Evolutionary conservation across 2,888 invertebrate genomes (phyloP).

Genomic region (Chloromyia formosa): DNA sequence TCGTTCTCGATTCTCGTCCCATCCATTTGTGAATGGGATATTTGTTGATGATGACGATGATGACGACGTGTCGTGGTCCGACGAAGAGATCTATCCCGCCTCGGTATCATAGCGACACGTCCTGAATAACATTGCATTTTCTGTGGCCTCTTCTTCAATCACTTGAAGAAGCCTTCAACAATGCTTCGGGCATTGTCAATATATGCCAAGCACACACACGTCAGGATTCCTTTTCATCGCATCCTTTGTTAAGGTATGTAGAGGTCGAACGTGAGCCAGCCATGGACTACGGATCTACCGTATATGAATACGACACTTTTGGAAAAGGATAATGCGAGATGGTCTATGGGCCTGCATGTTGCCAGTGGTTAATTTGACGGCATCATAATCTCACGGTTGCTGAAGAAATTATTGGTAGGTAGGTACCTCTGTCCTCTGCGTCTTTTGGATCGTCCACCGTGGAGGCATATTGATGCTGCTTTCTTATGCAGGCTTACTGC

Average conservation of each 20-base stretch:
- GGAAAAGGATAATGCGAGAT: conserved; percentile 12
- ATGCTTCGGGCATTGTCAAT: conserved; percentile 15
- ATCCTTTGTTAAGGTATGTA: conserved; percentile 21
- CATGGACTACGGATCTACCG: not conserved
- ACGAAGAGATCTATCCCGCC: conserved; percentile 20
- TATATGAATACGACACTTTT: not conserved
- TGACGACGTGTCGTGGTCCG: conserved; percentile 7
- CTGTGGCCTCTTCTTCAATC: conserved; percentile 4
- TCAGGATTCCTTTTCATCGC: conserved; percentile 24
- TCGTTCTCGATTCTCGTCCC: conserved; percentile 53
- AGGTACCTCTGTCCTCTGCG: conserved; percentile 1
- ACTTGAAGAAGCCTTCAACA: not conserved
- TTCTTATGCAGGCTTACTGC: not conserved
- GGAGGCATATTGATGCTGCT: not conserved
- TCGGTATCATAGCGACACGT: conserved; percentile 26
- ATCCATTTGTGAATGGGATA: conserved; percentile 32
- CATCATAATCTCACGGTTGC: conserved; percentile 32
- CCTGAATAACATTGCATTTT: conserved; percentile 6
- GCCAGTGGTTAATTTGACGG: conserved; percentile 35
- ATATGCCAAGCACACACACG: conserved; percentile 36
- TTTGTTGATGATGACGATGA: not conserved
- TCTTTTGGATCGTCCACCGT: not conserved
- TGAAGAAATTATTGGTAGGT: conserved; percentile 17
- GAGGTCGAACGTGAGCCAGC: not conserved
- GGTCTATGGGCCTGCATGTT: conserved; percentile 12